These are phyloP conservation scores for Dendrocopos noguchii DNA, from an alignment of 2,113 vertebrate genomes.

Conservation along the genomic window DNA sequence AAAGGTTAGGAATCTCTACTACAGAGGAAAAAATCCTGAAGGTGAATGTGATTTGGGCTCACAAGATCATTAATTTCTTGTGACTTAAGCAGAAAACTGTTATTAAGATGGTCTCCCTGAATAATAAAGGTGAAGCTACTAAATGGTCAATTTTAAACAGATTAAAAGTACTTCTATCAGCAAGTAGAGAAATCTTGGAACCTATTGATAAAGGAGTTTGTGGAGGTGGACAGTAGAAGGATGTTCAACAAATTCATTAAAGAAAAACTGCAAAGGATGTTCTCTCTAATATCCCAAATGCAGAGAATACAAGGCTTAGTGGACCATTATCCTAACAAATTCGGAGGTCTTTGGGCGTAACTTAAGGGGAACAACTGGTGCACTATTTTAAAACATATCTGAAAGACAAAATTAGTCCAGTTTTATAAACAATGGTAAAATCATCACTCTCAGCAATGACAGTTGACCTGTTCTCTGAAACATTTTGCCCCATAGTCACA, in stretches of 20 bases:
- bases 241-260: not conserved
- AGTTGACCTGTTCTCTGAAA: not conserved
- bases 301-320: not conserved
- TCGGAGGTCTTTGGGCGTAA: not conserved
- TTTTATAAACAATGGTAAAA: not conserved
- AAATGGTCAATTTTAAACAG: not conserved
- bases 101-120: not conserved
- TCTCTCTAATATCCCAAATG: not conserved
- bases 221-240: not conserved
- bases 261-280: not conserved
- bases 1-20: not conserved
- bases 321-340: no score
- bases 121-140: not conserved
- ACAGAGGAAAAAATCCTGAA: not conserved
- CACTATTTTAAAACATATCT: not conserved
- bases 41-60: accelerated
- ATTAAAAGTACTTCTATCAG: not conserved
- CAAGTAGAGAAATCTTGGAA: not conserved
- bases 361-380: not conserved
- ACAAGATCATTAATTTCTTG: not conserved
- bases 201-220: not conserved
- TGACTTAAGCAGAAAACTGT: not conserved
- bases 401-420: not conserved
- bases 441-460: no score
- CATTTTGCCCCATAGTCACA: not conserved